Evolutionary conservation across 2,797 vertebrate genomes (phyloP).

Genomic region (Manis pentadactyla): DNA sequence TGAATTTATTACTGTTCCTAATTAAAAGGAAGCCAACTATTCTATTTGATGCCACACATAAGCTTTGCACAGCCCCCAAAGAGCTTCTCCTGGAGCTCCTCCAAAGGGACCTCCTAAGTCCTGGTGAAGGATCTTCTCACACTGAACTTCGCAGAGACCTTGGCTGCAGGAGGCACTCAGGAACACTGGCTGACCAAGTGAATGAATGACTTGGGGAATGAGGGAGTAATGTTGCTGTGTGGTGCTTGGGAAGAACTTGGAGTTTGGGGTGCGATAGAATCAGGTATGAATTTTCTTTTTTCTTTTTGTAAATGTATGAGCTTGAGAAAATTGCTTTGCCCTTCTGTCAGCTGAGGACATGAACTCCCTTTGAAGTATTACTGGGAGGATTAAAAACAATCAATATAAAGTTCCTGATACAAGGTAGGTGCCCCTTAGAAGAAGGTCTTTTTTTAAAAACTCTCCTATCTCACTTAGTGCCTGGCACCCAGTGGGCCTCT

Average conservation of each 20-base stretch:
- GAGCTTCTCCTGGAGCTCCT: not conserved
- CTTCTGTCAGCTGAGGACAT: not conserved
- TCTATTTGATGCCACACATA: not conserved
- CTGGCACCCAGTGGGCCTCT: not conserved
- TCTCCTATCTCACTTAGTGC: not conserved
- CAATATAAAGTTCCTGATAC: not conserved
- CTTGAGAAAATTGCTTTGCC: slow-evolving; percentile 51
- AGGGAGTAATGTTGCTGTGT: not conserved
- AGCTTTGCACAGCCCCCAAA: not conserved
- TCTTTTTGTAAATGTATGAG: not conserved
- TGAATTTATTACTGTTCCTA: not conserved
- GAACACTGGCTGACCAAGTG: not conserved
- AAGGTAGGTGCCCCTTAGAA: not conserved
- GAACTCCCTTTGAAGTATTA: slow-evolving; percentile 6
- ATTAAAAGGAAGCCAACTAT: not conserved
- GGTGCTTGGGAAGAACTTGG: not conserved
- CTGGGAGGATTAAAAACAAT: not conserved
- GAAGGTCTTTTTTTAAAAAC: not conserved
- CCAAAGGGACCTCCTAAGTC: not conserved
- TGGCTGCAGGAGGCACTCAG: not conserved
- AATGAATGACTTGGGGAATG: not conserved
- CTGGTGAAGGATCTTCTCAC: not conserved
- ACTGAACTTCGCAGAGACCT: not conserved
- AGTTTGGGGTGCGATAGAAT: not conserved
- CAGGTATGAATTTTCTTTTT: slow-evolving; percentile 11